These are phyloP conservation scores for Eupithecia tripunctaria DNA, from an alignment of 2,888 invertebrate genomes.

Conservation along the genomic window DNA sequence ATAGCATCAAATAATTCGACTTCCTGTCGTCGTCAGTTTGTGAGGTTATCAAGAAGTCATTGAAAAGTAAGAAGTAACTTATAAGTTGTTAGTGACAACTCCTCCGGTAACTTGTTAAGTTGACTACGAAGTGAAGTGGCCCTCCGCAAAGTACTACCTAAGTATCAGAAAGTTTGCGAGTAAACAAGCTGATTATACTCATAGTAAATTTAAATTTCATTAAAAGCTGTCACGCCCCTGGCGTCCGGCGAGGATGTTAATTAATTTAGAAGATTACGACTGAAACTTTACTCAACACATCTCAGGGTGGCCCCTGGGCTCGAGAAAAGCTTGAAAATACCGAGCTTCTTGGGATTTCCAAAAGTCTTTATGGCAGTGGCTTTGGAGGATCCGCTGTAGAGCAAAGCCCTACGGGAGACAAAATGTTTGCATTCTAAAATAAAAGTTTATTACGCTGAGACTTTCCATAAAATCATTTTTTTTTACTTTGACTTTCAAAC, in stretches of 20 bases:
- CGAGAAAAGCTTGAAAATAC: background rate
- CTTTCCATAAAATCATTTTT: background rate
- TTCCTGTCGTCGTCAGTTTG: background rate
- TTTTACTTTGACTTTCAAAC: background rate
- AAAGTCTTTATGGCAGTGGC: slow-evolving; percentile 1
- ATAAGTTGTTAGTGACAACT: background rate
- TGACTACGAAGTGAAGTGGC: background rate
- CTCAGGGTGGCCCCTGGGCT: background rate
- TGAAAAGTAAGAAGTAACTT: background rate
- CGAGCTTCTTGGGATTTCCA: background rate
- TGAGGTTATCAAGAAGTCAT: background rate
- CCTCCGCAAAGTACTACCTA: background rate
- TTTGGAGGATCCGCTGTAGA: background rate
- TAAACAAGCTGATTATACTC: slow-evolving; percentile 31
- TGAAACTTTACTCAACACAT: slow-evolving; percentile 1
- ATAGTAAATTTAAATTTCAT: slow-evolving; percentile 31
- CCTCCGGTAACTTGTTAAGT: background rate
- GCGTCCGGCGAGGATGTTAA: slow-evolving; percentile 14
- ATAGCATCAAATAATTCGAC: background rate
- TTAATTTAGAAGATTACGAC: slow-evolving; percentile 14
- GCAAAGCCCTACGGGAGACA: background rate
- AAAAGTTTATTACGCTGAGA: background rate
- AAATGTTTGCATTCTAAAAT: background rate
- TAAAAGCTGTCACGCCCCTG: slow-evolving; percentile 30
- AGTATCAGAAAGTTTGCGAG: slow-evolving; percentile 18